Evolutionary conservation across 2,797 vertebrate species (phyloP).

Genomic region (Phoxinus dragarum): DNA sequence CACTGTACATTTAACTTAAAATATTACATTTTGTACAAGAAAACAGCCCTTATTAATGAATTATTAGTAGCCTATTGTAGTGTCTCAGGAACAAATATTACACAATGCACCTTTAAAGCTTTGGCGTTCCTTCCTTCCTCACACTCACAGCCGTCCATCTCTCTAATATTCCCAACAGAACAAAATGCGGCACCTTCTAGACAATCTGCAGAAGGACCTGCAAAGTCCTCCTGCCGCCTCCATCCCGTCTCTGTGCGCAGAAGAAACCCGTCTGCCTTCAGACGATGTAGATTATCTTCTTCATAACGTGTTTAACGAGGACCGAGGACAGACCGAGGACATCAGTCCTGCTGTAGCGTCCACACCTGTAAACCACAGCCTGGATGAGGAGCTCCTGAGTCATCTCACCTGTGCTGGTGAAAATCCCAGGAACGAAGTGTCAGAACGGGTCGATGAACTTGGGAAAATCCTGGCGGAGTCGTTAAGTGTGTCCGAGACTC

Average conservation of each 20-base stretch:
- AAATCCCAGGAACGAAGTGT: conserved; percentile 59
- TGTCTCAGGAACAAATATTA: too few relatives aligned
- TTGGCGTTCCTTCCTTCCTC: neutral
- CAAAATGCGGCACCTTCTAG: conserved; percentile 92
- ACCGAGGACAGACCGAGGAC: conserved; percentile 42
- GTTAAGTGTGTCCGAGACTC: conserved; percentile 68
- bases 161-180: conserved; percentile 73
- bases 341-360: conserved; percentile 46
- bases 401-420: conserved; percentile 54
- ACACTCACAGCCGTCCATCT: neutral
- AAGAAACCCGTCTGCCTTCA: conserved; percentile 16
- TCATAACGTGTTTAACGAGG: conserved; percentile 58
- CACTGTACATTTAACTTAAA: too few relatives aligned
- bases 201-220: conserved; percentile 83
- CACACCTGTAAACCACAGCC: conserved; percentile 44
- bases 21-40: too few relatives aligned
- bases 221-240: conserved; percentile 66
- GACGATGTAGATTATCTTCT: conserved; percentile 51
- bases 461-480: conserved; percentile 72
- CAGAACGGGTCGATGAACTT: conserved; percentile 76
- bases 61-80: too few relatives aligned
- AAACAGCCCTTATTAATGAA: too few relatives aligned
- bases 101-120: too few relatives aligned
- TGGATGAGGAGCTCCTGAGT: conserved; percentile 18
- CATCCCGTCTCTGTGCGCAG: conserved; percentile 39